Evolutionary conservation across 1,140 invertebrate species (phyloP), one percentile per base, ranked within the genome.

Genomic region (Diorhabda carinulata): DNA sequence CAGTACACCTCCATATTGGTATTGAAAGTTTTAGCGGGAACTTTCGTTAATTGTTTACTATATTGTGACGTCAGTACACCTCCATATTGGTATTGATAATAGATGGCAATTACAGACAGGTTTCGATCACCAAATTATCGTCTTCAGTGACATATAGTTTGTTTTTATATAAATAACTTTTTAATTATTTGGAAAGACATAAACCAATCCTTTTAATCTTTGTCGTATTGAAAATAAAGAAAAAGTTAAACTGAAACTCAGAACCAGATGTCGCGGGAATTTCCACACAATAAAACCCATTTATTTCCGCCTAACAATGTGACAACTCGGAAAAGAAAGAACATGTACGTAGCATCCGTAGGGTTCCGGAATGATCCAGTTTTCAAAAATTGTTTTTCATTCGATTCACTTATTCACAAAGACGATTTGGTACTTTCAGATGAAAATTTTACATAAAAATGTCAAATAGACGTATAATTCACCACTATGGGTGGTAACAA

Each of bases 221-320:
- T n/a, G 6, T n/a, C 47, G 47, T n/a, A 52, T 52, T n/a, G 47
- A 52, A 52, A 52, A 52, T n/a, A 52, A 52, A 52, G 47, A n/a
- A 6, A n/a, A 52, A 6, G 6, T 52, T n/a, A 52, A n/a, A 52
- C 47, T n/a, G 47, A 52, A n/a, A 52, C 47, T 52, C 47, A 52
- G 43, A 43, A 8, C 5, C 43, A 62, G 9, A 62, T 62, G 61
- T 43, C 61, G 61, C n/a, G 6, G 25, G 43, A 62, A 62, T 43
- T 62, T 62, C 61, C 61, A n/a, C 61, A 62, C 61, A 62, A 62
- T 62, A 62, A 62, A 62, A 41, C 43, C 43, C 61, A 62, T 62
- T 62, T 62, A 62, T 62, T 62, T 44, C 10, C 61, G 61, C 8
- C n/a, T 52, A 8, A 52, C 47, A 52, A 52, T 52, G 25, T 25